These are phyloP conservation scores for Pteronura brasiliensis DNA, from an alignment of 2,113 vertebrate species.

Conservation along the genomic window DNA sequence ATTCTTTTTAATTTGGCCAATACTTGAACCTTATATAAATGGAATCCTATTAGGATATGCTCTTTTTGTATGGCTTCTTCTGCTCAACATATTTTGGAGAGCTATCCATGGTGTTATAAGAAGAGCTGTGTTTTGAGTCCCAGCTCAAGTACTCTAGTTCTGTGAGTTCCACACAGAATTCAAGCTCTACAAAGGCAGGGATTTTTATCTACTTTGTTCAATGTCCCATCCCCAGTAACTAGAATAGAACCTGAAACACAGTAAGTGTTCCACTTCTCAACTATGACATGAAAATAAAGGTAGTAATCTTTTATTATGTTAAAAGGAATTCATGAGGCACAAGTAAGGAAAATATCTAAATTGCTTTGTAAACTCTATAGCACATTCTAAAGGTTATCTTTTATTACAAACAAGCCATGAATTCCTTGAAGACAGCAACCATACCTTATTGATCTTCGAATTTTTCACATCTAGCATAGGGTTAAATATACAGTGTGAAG, in stretches of 20 bases:
- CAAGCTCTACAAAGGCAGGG: not conserved
- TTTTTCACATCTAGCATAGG: not conserved
- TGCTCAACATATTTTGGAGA: not conserved
- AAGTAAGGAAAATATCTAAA: not conserved
- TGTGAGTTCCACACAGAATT: not conserved
- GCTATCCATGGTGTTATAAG: not conserved
- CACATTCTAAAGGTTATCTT: not conserved
- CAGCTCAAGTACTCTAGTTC: not conserved
- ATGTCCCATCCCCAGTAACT: not conserved
- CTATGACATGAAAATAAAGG: not conserved
- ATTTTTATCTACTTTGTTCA: not conserved
- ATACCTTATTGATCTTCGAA: not conserved
- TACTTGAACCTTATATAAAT: not conserved
- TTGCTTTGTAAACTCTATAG: not conserved
- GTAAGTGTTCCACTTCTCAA: not conserved
- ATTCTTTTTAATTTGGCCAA: not conserved
- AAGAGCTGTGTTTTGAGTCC: not conserved
- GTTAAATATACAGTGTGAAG: not conserved
- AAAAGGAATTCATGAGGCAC: not conserved
- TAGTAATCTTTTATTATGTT: not conserved
- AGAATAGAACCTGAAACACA: not conserved
- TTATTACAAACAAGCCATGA: not conserved
- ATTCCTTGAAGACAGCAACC: not conserved
- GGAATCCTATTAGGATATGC: not conserved
- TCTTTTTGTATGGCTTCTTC: not conserved